These are phyloP conservation scores for Jordanella pulchra DNA, from an alignment of 2,797 vertebrate genomes.

Conservation along the genomic window DNA sequence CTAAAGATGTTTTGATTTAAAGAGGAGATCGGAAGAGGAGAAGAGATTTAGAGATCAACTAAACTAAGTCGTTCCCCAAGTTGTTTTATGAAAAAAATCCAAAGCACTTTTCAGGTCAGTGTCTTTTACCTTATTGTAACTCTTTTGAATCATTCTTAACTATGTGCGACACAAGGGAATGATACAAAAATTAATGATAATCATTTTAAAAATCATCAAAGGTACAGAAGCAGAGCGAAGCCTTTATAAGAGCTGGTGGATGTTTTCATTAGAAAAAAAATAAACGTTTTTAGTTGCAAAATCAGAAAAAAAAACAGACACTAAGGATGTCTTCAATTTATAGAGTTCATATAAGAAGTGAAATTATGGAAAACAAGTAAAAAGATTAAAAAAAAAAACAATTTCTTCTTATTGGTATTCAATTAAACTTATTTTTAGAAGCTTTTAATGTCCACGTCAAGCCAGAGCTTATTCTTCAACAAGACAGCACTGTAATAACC, in stretches of 20 bases:
- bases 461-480: conserved; percentile 22
- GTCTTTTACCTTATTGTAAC: neutral
- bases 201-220: neutral
- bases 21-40: too few relatives aligned
- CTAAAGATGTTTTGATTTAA: neutral
- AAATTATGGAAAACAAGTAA: neutral
- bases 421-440: conserved; percentile 25
- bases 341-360: neutral
- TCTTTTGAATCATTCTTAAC: neutral
- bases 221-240: neutral
- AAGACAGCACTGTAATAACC: conserved; percentile 24
- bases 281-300: neutral
- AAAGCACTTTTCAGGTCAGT: neutral
- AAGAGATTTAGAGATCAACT: too few relatives aligned
- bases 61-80: neutral
- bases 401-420: neutral
- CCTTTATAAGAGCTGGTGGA: neutral
- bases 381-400: neutral
- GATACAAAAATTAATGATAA: neutral
- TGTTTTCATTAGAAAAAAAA: neutral
- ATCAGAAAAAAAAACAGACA: neutral
- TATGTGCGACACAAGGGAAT: neutral
- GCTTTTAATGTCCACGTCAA: conserved; percentile 15
- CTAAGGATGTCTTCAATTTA: neutral
- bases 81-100: neutral